A percentile compares a stretch with the other conserved stretches of the same genome.
These are phyloP conservation scores for Tiliacea citrago DNA, from an alignment of 2,888 invertebrate species.

Conservation along the genomic window DNA sequence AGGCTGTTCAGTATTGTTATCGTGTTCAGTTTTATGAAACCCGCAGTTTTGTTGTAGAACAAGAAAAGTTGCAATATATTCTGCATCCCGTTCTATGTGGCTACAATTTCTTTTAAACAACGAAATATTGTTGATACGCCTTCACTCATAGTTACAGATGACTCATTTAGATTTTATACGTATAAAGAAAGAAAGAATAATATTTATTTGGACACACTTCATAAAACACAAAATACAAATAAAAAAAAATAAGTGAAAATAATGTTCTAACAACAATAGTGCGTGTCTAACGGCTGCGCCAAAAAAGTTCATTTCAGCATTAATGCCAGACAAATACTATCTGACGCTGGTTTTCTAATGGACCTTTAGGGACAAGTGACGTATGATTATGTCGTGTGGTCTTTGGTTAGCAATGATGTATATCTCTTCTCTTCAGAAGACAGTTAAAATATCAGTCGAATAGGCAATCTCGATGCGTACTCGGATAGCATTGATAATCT, in stretches of 20 bases:
- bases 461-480: neutral
- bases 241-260: no score
- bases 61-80: neutral
- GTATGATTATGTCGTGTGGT: neutral
- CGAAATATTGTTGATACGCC: neutral
- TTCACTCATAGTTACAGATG: conserved; percentile 11
- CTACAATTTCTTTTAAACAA: neutral
- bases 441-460: neutral
- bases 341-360: no score
- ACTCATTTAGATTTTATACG: neutral
- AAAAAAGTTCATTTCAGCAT: no score
- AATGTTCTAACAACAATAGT: no score
- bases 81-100: neutral
- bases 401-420: conserved; percentile 1
- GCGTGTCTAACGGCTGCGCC: no score
- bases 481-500: conserved; percentile 22
- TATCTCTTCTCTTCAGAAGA: conserved; percentile 12
- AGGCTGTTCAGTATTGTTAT: conserved; percentile 36
- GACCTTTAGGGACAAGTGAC: no score
- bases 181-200: no score
- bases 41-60: neutral
- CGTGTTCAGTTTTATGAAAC: conserved; percentile 29
- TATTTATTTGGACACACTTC: no score
- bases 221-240: no score
- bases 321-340: no score